phyloP scores from a whole-genome alignment of 2,888 invertebrate genomes.

The Meandrusa payeni region DNA sequence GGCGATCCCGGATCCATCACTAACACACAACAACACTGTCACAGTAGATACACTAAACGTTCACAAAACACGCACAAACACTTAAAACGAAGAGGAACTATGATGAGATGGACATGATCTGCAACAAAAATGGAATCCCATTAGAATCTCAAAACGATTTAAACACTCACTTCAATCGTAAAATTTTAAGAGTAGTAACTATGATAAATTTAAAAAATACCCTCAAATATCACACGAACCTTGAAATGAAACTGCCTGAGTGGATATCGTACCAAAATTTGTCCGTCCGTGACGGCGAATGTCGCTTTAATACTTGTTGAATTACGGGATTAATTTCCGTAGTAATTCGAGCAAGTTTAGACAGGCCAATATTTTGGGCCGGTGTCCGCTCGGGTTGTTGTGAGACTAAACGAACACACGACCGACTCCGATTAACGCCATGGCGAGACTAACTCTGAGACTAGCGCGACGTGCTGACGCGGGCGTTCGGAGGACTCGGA shows the following conservation, averaged over 20 bases:
- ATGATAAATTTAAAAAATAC: constrained; percentile 68
- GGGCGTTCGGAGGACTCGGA: constrained; percentile 42
- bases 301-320: constrained; percentile 57
- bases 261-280: constrained; percentile 81
- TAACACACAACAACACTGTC: constrained; percentile 62
- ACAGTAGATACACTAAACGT: constrained; percentile 63
- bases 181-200: constrained; percentile 67
- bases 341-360: constrained; percentile 74
- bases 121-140: constrained; percentile 62
- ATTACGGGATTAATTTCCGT: constrained; percentile 67
- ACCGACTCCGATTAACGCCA: constrained; percentile 74
- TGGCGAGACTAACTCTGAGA: constrained; percentile 72
- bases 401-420: constrained; percentile 73
- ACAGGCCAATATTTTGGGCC: constrained; percentile 82
- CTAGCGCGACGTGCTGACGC: constrained; percentile 38
- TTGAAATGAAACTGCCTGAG: constrained; percentile 79
- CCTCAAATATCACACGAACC: constrained; percentile 74
- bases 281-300: constrained; percentile 73
- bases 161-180: constrained; percentile 52
- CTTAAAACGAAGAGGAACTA: constrained; percentile 72
- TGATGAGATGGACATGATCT: constrained; percentile 79
- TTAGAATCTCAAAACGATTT: constrained; percentile 52
- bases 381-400: constrained; percentile 79
- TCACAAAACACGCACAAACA: constrained; percentile 68
- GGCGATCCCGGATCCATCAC: constrained; percentile 78